Evolutionary conservation across 2,797 vertebrate species (phyloP), one percentile per base, ranked within the genome.

Genomic region (Hydrolagus colliei): DNA sequence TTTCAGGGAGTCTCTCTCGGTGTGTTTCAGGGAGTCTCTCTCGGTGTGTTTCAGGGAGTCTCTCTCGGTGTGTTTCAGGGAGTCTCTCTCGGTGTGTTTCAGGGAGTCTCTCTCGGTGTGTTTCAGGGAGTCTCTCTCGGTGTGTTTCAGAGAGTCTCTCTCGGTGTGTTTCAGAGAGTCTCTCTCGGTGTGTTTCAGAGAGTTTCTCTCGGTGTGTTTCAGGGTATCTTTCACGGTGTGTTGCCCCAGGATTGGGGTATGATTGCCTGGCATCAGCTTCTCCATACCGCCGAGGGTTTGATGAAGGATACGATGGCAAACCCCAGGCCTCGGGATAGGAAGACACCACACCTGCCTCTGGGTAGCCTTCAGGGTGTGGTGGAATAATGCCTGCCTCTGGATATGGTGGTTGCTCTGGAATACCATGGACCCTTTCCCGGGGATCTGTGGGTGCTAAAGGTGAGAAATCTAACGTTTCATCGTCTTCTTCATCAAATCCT

Each of bases 401-500:
- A 27, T 86, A 86, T 11, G 86, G 68, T 2, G 71, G 68, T 9
- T 76, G 20, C 12, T 88, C 88, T 11, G 88, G 59, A 11, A 72
- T 86, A 7, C 73, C 82, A 0, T n/a, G 8, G 68, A 68, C 16
- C 20, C 65, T 68, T 10, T 67, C 65, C 32, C 11, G 65, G 20
- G 79, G 62, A n/a, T 87, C 89, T 2, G 87, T 89, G 52, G 87
- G 67, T 1, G 80, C 52, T 59, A 86, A 86, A 0, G 90, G 90
- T 1, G 91, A 88, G 68, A 95, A 95, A 35, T 95, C 94, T 0
- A 92, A 88, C 0, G 93, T 93, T 10, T 90, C 90, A 16, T 90
- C 89, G 0, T 87, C 88, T 12, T 89, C 91, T 5, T 90, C 87
- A 0, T 92, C 90, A 82, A 89, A 88, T 18, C 72, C 22, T 8